Conservation (phyloP, 1,140 invertebrate species). For the Drosophila teissieri region DNA sequence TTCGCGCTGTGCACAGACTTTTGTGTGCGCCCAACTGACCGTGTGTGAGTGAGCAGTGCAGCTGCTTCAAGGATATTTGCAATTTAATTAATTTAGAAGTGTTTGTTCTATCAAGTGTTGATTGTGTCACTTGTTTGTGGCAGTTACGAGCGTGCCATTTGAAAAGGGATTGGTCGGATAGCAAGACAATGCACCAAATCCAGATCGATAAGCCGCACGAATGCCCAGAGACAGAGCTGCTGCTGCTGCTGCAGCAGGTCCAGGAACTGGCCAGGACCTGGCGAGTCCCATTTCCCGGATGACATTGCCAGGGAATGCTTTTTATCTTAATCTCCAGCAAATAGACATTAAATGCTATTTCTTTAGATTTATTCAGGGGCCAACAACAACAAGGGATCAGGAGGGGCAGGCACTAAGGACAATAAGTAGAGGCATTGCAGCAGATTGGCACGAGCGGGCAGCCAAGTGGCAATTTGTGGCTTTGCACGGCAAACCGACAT, state of each 20-base stretch:
- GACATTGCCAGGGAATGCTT: conserved; percentile 59
- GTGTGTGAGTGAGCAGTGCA: conserved; percentile 51
- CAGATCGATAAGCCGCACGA: conserved; percentile 79
- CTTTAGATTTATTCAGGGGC: conserved; percentile 78
- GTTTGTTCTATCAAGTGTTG: conserved; percentile 83
- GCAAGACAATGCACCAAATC: conserved; percentile 59
- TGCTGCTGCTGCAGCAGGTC: neutral
- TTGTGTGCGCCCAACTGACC: conserved; percentile 12
- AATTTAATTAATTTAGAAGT: conserved; percentile 83
- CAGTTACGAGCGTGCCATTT: conserved; percentile 75
- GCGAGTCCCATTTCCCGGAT: conserved; percentile 18
- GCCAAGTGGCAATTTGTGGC: conserved; percentile 82
- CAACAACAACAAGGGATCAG: conserved; percentile 26
- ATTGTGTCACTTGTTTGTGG: conserved; percentile 82
- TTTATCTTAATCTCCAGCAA: conserved; percentile 82
- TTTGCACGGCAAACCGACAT: conserved; percentile 82
- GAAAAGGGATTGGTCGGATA: conserved; percentile 53
- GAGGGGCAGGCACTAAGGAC: conserved; percentile 26
- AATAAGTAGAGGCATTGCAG: conserved; percentile 58
- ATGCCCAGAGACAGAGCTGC: conserved; percentile 49
- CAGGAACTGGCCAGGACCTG: neutral
- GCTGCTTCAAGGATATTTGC: conserved; percentile 78
- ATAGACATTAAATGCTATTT: conserved; percentile 84
- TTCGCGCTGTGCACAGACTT: conserved; percentile 7
- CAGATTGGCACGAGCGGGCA: conserved; percentile 80